Evolutionary conservation across 2,888 invertebrate species (phyloP).

Genomic region (Leptopterna dolabrata): DNA sequence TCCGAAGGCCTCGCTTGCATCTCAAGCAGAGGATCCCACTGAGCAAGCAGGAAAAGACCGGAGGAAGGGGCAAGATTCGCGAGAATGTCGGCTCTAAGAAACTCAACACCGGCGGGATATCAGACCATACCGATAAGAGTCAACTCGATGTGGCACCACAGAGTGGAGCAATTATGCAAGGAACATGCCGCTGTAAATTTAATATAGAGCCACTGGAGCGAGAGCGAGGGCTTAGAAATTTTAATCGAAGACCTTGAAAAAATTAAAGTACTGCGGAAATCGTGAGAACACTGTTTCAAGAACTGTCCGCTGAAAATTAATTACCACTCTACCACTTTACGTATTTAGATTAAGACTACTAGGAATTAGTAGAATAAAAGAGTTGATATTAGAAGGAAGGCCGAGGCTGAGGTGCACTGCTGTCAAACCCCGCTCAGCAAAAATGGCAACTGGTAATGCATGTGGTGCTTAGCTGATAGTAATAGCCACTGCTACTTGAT

Average conservation of each 20-base stretch:
- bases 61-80: background rate
- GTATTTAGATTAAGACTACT: background rate
- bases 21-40: background rate
- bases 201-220: background rate
- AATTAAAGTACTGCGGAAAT: background rate
- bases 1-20: background rate
- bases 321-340: background rate
- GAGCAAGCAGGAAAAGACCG: background rate
- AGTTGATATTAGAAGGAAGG: too few relatives aligned
- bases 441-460: too few relatives aligned
- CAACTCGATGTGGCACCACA: constrained; percentile 1
- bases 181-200: background rate
- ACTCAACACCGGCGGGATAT: background rate
- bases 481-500: too few relatives aligned
- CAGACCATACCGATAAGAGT: background rate
- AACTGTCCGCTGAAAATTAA: background rate
- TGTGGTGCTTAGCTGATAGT: too few relatives aligned
- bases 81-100: background rate
- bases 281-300: background rate
- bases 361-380: too few relatives aligned
- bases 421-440: too few relatives aligned
- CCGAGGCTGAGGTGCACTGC: too few relatives aligned
- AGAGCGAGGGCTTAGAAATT: background rate
- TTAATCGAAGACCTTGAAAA: too few relatives aligned
- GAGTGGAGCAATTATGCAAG: background rate